Base-by-base conservation (phyloP, 2,888 invertebrate species). In the Amblyjoppa fuscipennis region DNA sequence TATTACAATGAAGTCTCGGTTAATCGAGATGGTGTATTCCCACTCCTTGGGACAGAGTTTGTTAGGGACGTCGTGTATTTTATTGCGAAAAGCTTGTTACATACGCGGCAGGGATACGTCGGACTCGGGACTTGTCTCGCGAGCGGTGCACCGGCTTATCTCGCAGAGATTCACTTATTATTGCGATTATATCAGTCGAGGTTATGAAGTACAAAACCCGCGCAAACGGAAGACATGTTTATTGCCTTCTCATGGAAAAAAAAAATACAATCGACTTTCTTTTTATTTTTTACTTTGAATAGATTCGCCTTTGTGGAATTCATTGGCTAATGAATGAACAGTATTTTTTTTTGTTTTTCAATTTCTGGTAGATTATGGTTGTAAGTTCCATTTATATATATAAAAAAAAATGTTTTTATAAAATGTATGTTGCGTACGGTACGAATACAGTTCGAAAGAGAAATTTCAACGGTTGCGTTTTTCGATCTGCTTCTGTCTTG, bases 1-100 rank as follows among this genome's bases (percentile, higher is more conserved):
- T n/a, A 70, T 68, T 69, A 85, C 80, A 83, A 83, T 81, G 81
- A 83, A 85, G 71, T 83, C 75, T 51, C 68, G 38, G 61, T 20
- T 45, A 71, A 84, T 59, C 59, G 59, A 28, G 59, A 59, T 59
- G 28, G 13, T 25, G 59, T 76, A 61, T 76, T 59, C 81, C 25
- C 49, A 75, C 31, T 28, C 11, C 45, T 59, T 25, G 59, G 59
- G 59, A 11, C 31, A n/a, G 64, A 64, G 64, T 31, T 31, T 34
- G 34, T 64, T 64, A 34, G 31, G 66, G 31, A 74, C 74, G 64
- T 66, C 66, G 20, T 76, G 64, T 66, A 20, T 76, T 66, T 76
- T 76, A 76, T 76, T 20, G 49, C 64, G 66, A 76, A 76, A 76
- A 20, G 66, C 51, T 51, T 51, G 64, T 76, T 51, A 38, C 49